Conservation (phyloP, 2,888 invertebrate genomes). For the Ecliptopera silaceata region DNA sequence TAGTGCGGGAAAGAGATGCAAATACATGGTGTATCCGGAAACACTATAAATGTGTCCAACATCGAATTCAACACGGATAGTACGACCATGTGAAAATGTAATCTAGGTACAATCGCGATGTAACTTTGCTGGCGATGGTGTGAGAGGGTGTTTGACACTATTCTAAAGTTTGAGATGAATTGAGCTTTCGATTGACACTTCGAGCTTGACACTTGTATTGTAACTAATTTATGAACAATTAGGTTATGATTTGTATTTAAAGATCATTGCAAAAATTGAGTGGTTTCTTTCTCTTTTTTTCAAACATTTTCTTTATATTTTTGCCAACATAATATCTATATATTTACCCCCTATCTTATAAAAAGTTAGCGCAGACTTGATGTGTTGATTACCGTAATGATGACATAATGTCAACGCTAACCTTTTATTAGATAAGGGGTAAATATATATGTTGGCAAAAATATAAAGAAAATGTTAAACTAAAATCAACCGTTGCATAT, state of each 20-base stretch:
- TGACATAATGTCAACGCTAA: too few species aligned
- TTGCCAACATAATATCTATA: too few species aligned
- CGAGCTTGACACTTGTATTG: neutral
- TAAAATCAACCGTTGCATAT: too few species aligned
- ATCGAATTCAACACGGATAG: conserved; percentile 22
- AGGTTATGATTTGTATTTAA: neutral
- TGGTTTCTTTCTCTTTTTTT: neutral
- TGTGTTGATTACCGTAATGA: too few species aligned
- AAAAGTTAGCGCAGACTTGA: too few species aligned
- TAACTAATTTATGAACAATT: neutral
- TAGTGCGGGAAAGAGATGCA: conserved; percentile 17
- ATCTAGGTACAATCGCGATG: neutral
- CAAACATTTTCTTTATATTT: too few species aligned
- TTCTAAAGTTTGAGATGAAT: neutral
- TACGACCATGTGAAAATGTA: conserved; percentile 2
- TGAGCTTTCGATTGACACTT: neutral
- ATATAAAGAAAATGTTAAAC: too few species aligned
- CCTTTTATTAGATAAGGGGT: too few species aligned
- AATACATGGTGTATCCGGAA: conserved; percentile 25
- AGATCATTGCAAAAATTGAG: neutral
- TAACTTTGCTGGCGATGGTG: neutral
- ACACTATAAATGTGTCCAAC: conserved; percentile 27
- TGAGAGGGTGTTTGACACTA: neutral
- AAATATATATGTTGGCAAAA: too few species aligned
- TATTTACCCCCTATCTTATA: too few species aligned